Conservation (phyloP, 2,113 vertebrate genomes). For the Vidua chalybeata region DNA sequence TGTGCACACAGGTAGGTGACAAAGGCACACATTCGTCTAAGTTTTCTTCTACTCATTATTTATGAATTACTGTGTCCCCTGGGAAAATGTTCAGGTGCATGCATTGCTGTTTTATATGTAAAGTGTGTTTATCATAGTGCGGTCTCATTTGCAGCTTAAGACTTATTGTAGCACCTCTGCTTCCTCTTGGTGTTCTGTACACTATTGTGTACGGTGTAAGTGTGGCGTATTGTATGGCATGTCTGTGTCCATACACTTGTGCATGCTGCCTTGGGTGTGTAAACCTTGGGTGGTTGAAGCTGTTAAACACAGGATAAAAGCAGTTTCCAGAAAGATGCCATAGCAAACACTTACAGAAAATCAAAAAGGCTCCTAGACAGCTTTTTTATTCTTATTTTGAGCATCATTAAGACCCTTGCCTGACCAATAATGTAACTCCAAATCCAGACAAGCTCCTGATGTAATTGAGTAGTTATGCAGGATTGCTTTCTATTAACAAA, state of each 20-base stretch:
- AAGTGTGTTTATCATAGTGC: background rate
- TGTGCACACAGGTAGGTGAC: too few relatives aligned
- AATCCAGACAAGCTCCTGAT: background rate
- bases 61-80: background rate
- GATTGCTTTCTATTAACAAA: background rate
- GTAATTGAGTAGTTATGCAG: background rate
- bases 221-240: too few relatives aligned
- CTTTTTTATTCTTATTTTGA: background rate
- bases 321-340: background rate
- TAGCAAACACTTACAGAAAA: background rate
- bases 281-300: background rate
- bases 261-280: too few relatives aligned
- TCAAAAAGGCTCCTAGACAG: background rate
- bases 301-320: background rate
- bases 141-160: background rate
- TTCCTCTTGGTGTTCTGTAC: background rate
- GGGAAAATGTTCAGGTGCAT: background rate
- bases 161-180: background rate
- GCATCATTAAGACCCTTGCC: background rate
- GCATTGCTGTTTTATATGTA: background rate
- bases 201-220: background rate
- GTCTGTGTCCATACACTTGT: background rate
- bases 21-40: accelerated
- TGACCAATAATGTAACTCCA: background rate
- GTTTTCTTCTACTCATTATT: background rate